A percentile compares a stretch with the other conserved stretches of the same genome.
These are phyloP conservation scores for Coenonympha glycerion DNA, from an alignment of 2,888 invertebrate genomes.

Conservation along the genomic window DNA sequence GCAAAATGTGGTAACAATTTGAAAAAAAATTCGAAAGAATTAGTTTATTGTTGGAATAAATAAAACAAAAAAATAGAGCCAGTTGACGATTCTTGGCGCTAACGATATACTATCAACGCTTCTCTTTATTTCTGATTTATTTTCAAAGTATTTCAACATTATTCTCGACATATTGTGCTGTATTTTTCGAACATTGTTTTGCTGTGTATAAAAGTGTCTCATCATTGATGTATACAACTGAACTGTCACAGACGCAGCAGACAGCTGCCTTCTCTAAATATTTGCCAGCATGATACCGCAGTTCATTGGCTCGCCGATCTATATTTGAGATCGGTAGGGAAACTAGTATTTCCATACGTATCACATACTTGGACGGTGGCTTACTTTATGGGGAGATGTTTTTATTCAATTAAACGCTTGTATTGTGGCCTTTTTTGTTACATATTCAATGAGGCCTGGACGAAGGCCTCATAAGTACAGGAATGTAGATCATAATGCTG, in stretches of 20 bases:
- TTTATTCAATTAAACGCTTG: constrained; percentile 4
- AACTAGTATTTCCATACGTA: constrained; percentile 43
- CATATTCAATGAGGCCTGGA: background rate
- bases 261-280: constrained; percentile 61
- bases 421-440: background rate
- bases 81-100: no score
- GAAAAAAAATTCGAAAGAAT: no score
- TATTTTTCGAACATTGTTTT: background rate
- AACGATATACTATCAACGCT: no score
- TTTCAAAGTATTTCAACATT: no score
- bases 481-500: background rate
- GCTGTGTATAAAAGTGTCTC: constrained; percentile 22
- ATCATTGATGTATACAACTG: constrained; percentile 56
- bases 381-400: constrained; percentile 21
- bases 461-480: background rate
- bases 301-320: constrained; percentile 62
- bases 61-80: no score
- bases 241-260: constrained; percentile 37
- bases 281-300: constrained; percentile 52
- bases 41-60: no score
- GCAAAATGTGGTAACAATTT: no score
- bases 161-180: background rate
- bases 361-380: constrained; percentile 16
- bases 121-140: no score
- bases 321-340: constrained; percentile 56